A percentile compares a stretch with the other conserved stretches of the same genome.
These are phyloP conservation scores for Drosophila austrosaltans DNA, from an alignment of 2,888 invertebrate species.

Conservation along the genomic window DNA sequence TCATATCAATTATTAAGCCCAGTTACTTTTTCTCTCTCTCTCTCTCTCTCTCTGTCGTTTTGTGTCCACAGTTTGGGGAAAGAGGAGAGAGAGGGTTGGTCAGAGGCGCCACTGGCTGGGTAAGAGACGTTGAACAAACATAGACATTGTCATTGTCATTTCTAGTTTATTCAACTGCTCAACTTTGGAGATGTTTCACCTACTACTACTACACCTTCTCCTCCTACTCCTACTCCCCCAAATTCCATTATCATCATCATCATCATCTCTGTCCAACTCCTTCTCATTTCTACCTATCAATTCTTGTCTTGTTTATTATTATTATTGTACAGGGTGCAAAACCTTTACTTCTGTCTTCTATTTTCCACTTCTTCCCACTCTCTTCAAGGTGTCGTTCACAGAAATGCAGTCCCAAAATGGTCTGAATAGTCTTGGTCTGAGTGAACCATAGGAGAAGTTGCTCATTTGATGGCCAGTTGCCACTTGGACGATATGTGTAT, in stretches of 20 bases:
- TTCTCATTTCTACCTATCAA: background rate
- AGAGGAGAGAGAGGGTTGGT: background rate
- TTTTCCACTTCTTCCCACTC: constrained; percentile 41
- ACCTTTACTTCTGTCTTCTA: constrained; percentile 37
- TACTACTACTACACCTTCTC: background rate
- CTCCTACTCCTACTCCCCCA: background rate
- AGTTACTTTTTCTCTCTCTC: constrained; percentile 47
- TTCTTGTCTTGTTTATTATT: constrained; percentile 70
- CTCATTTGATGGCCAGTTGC: constrained; percentile 69
- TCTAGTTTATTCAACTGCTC: constrained; percentile 75
- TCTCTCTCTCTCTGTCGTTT: background rate
- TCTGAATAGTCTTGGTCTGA: background rate
- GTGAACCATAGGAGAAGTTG: constrained; percentile 40
- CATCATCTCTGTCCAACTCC: background rate
- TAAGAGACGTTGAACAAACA: constrained; percentile 62
- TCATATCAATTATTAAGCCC: constrained; percentile 77
- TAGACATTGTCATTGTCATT: constrained; percentile 76
- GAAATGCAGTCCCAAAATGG: constrained; percentile 43
- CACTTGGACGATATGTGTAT: constrained; percentile 15
- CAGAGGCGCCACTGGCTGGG: constrained; percentile 54
- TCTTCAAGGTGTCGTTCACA: constrained; percentile 71
- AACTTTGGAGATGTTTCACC: constrained; percentile 63
- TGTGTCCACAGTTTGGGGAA: background rate
- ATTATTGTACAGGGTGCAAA: constrained; percentile 53
- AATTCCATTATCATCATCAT: background rate